Conservation (phyloP, 23 tunicate genomes). For the Halocynthia aurantium region DNA sequence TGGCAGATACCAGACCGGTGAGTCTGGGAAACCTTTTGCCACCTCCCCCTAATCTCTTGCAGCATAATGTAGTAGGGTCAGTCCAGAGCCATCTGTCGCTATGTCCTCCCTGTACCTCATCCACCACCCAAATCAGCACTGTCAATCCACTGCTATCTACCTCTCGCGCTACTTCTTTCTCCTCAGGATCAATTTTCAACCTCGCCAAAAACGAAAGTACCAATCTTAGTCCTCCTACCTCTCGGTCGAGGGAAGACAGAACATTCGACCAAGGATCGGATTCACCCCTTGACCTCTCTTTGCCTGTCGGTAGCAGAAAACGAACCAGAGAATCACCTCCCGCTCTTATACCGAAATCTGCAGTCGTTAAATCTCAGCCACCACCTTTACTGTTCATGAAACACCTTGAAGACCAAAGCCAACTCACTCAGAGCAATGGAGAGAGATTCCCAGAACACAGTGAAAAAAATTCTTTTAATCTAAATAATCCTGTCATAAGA, state of each 20-base stretch:
- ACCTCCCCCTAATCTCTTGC: constrained; percentile 5
- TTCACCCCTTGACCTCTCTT: constrained; percentile 23
- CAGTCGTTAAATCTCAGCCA: neutral
- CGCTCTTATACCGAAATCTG: neutral
- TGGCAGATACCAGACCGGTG: neutral
- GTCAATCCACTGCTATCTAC: constrained; percentile 1
- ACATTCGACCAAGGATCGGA: neutral
- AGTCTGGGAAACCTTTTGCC: constrained; percentile 32
- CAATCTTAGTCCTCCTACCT: neutral
- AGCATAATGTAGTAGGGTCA: neutral
- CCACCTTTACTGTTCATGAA: neutral
- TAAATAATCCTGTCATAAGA: neutral
- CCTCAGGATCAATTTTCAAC: constrained; percentile 20
- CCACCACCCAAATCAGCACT: neutral
- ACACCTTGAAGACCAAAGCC: too few species aligned
- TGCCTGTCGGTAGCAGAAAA: constrained; percentile 2
- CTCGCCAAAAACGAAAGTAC: neutral
- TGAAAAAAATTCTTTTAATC: too few species aligned
- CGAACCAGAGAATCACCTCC: neutral
- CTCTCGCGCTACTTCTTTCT: neutral
- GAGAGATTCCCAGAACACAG: too few species aligned
- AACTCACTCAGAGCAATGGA: too few species aligned
- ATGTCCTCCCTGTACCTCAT: constrained; percentile 28
- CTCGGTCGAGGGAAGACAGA: neutral
- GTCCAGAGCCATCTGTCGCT: neutral